Evolutionary conservation across 1,140 invertebrate species (phyloP).

Genomic region (Saccostrea glomerata): DNA sequence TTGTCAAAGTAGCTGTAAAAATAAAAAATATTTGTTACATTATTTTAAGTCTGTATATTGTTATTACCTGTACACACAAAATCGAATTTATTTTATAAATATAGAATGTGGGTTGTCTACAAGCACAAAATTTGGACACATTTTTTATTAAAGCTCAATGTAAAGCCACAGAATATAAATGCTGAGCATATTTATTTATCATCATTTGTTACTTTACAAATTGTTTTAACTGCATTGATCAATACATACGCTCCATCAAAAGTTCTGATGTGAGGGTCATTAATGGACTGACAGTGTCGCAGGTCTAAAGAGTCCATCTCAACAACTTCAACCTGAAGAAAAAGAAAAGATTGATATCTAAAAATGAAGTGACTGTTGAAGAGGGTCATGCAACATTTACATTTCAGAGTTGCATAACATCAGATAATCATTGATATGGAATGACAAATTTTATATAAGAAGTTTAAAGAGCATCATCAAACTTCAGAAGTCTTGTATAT

Average conservation of each 20-base stretch:
- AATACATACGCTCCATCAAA: slow-evolving; percentile 64
- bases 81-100: no score
- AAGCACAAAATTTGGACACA: no score
- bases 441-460: neutral
- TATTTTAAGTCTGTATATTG: no score
- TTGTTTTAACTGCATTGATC: neutral
- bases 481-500: neutral
- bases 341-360: neutral
- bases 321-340: slow-evolving; percentile 44
- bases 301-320: slow-evolving; percentile 24
- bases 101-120: no score
- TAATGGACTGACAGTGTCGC: slow-evolving; percentile 40
- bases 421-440: neutral
- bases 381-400: neutral
- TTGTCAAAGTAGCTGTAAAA: slow-evolving; percentile 66
- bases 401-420: neutral
- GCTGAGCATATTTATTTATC: no score
- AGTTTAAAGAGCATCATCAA: neutral
- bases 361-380: neutral
- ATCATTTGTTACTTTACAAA: no score
- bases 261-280: slow-evolving; percentile 52
- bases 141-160: no score
- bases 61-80: no score
- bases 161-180: no score
- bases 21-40: slow-evolving; percentile 26